These are phyloP conservation scores for Eristalis pertinax DNA, from an alignment of 2,888 invertebrate species.

Conservation along the genomic window DNA sequence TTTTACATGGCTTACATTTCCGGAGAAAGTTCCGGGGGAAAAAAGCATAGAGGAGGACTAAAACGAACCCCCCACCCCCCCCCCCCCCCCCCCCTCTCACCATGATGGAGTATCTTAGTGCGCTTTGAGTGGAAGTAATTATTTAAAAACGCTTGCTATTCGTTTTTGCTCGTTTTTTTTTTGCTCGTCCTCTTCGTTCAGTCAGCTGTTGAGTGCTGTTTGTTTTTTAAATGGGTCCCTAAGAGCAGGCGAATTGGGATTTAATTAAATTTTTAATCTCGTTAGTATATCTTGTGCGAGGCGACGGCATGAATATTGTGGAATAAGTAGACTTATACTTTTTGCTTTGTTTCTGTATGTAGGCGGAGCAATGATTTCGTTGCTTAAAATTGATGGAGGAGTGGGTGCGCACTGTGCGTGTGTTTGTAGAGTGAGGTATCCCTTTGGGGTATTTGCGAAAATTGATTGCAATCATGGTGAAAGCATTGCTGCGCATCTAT, in stretches of 20 bases:
- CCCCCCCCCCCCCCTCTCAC: neutral
- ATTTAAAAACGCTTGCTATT: slow-evolving; percentile 39
- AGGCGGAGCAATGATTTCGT: neutral
- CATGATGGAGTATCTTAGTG: slow-evolving; percentile 27
- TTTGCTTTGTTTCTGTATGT: neutral
- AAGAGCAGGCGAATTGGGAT: slow-evolving; percentile 15
- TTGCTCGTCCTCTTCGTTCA: neutral
- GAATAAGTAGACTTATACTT: neutral
- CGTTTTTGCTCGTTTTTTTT: slow-evolving; percentile 5
- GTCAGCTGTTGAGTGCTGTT: neutral
- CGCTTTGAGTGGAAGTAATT: slow-evolving; percentile 38
- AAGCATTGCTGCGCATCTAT: too few relatives aligned
- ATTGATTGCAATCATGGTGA: too few relatives aligned
- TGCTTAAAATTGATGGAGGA: neutral
- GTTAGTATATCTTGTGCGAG: neutral
- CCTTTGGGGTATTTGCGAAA: too few relatives aligned
- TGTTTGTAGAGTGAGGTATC: too few relatives aligned
- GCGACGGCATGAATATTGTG: neutral
- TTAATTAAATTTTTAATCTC: slow-evolving; percentile 39
- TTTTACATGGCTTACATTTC: slow-evolving; percentile 47
- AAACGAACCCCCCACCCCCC: neutral
- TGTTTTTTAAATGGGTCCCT: slow-evolving; percentile 4
- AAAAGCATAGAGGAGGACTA: neutral
- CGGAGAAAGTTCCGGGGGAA: slow-evolving; percentile 13
- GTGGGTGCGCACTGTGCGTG: too few relatives aligned